Evolutionary conservation across 2,113 vertebrate species (phyloP), one percentile per base, ranked within the genome.

Genomic region (Protobothrops flavoviridis): DNA sequence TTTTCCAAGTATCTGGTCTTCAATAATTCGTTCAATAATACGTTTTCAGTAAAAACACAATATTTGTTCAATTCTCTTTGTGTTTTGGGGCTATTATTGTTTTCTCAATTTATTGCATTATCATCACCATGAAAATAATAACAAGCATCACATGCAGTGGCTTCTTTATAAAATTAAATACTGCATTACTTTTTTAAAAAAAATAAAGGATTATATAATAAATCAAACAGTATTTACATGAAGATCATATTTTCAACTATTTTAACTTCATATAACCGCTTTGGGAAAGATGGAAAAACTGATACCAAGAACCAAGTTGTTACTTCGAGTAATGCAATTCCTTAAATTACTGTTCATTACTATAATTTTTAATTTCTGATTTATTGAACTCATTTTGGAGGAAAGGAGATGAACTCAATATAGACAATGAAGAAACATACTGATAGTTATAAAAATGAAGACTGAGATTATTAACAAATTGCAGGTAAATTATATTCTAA

Each of bases 341-440:
- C 86, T 86, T 52, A 50, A 64, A 17, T 26, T 24, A 52, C 57
- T 91, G 74, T 55, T 24, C 56, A 24, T 92, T 88, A 29, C 39
- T 26, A 0, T 61, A 86, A 2, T 87, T 95, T 74, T 59, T 50
- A 86, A 2, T 87, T 94, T 85, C 48, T 55, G 21, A 89, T 43
- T 39, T 90, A 90, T 86, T 0, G 7, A 48, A 33, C 3, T 17
- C 69, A 43, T 13, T 17, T 92, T 92, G 87, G 50, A 55, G 50
- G 26, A 5, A 6, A 23, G 57, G 2, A 48, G n/a, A 33, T 48
- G 15, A 81, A 87, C 57, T 11, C 11, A 88, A 7, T 89, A 11
- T 11, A 91, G 20, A 21, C 45, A 95, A 90, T 12, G 8, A 50
- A 4, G 7, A 94, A 92, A 88, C 24, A 87, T 93, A 92, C 52